These are phyloP conservation scores for Artibeus lituratus DNA, from an alignment of 2,797 vertebrate genomes.

Conservation along the genomic window DNA sequence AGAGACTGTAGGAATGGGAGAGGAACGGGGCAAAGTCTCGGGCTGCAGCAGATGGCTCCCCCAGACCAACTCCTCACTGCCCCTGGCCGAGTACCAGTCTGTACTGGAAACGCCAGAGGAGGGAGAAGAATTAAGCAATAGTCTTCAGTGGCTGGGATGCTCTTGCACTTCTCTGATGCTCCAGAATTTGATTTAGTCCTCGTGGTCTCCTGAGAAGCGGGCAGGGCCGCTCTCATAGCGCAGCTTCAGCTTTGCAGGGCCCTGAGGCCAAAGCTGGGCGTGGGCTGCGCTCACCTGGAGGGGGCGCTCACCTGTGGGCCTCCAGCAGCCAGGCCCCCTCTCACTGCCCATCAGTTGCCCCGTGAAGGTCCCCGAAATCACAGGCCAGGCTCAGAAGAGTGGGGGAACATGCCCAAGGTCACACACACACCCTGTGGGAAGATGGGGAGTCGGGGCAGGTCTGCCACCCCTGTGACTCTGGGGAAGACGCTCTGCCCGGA, in stretches of 20 bases:
- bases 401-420: neutral
- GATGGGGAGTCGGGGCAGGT: neutral
- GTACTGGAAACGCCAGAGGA: neutral
- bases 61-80: neutral
- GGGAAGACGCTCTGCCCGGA: neutral
- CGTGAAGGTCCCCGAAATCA: no score
- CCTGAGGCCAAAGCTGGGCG: rapidly evolving
- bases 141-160: neutral
- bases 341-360: neutral
- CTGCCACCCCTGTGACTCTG: neutral
- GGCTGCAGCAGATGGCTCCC: neutral
- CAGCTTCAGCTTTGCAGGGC: neutral
- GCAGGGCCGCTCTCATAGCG: no score
- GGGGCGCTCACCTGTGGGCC: neutral
- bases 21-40: neutral
- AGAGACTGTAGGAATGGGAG: neutral
- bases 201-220: neutral
- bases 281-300: neutral
- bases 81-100: neutral
- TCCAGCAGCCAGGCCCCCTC: neutral
- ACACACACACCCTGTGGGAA: no score
- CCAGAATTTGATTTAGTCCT: neutral
- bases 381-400: neutral
- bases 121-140: neutral
- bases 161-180: neutral